These are phyloP conservation scores for Heliconius cydno DNA, from an alignment of 2,888 invertebrate genomes.

Conservation along the genomic window DNA sequence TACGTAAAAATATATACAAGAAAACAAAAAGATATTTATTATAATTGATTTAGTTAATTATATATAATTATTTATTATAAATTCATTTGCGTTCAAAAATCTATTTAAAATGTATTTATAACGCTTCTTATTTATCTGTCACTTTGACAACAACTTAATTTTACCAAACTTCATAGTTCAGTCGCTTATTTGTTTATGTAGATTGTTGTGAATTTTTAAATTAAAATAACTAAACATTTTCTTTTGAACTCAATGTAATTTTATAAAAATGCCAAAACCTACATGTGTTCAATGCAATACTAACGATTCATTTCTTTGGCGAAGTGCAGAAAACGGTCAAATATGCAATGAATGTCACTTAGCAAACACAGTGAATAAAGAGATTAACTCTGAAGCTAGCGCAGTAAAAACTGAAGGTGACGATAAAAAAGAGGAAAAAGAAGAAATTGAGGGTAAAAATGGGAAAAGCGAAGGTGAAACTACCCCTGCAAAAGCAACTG, in stretches of 20 bases:
- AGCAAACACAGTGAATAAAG: constrained; percentile 66
- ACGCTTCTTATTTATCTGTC: constrained; percentile 18
- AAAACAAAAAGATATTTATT: not conserved
- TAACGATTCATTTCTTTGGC: constrained; percentile 89
- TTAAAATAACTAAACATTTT: constrained; percentile 20
- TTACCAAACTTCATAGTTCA: constrained; percentile 32
- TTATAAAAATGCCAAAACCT: constrained; percentile 81
- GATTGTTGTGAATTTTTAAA: constrained; percentile 31
- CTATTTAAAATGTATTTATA: not conserved
- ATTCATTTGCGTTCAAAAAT: constrained; percentile 16
- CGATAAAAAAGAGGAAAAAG: constrained; percentile 65
- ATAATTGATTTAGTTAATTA: not conserved
- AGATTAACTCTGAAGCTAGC: constrained; percentile 60
- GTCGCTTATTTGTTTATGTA: constrained; percentile 29
- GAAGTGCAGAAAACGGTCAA: constrained; percentile 88
- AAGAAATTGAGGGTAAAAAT: constrained; percentile 59
- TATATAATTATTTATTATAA: not conserved
- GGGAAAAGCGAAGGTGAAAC: constrained; percentile 66
- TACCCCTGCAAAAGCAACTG: constrained; percentile 76
- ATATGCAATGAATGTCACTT: constrained; percentile 90
- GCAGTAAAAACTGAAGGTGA: constrained; percentile 64
- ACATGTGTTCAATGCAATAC: constrained; percentile 88
- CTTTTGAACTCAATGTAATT: constrained; percentile 51
- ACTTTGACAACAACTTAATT: constrained; percentile 27
- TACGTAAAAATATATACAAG: not conserved